These are phyloP conservation scores for Neoitamus cyanurus DNA, from an alignment of 2,888 invertebrate genomes.

Conservation along the genomic window DNA sequence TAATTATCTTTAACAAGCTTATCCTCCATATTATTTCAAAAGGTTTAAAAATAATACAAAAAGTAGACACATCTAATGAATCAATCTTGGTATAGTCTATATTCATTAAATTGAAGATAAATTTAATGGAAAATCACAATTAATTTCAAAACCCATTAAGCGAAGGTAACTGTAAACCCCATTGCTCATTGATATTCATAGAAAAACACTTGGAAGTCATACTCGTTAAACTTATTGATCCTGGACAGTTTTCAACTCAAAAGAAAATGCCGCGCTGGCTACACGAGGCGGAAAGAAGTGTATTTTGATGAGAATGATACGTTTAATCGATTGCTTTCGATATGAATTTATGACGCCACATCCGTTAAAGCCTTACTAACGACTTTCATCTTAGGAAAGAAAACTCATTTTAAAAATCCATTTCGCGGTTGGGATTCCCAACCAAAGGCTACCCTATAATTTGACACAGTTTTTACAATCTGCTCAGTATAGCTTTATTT, in stretches of 20 bases:
- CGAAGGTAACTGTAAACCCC: not conserved
- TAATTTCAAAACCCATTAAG: not conserved
- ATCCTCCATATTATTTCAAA: too few species aligned
- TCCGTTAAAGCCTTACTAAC: not conserved
- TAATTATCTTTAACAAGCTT: too few species aligned
- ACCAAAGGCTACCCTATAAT: too few species aligned
- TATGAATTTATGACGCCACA: not conserved
- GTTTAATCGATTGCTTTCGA: not conserved
- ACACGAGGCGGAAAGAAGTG: not conserved
- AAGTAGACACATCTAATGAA: too few species aligned
- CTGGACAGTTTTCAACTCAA: not conserved
- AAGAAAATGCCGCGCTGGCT: not conserved
- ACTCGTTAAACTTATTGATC: not conserved
- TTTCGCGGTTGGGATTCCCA: not conserved
- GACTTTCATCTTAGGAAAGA: not conserved
- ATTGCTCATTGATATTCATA: not conserved
- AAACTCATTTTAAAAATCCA: not conserved
- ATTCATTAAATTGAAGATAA: not conserved
- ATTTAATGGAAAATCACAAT: not conserved
- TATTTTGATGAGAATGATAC: not conserved
- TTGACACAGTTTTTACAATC: too few species aligned
- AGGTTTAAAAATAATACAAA: too few species aligned
- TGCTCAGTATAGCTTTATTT: too few species aligned
- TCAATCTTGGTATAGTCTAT: too few species aligned
- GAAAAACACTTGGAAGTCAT: not conserved